Base-by-base conservation (phyloP, 2,113 vertebrate genomes). In the Tretioscincus oriximinensis region DNA sequence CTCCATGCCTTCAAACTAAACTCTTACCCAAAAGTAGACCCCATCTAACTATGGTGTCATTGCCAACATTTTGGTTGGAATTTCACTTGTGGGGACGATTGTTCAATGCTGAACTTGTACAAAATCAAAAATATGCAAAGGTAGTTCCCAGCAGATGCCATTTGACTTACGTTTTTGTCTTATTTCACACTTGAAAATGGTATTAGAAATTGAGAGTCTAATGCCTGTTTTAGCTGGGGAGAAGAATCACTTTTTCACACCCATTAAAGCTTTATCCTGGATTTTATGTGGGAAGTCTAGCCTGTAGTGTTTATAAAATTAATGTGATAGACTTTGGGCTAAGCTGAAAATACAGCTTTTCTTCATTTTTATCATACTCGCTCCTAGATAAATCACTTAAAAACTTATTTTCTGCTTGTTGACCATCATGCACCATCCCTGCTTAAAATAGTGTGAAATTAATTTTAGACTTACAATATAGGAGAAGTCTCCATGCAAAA, bases 401-500 rank as follows among this genome's bases (percentile, higher is more conserved):
- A 41, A 29, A 82, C 51, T 87, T 41, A 86, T 77, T 51, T 83
- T 41, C 41, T 68, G 88, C 28, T 54, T 85, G 68, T 84, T 16
- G 78, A 51, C 83, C 80, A 80, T 76, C 76, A 85, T 29, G 76
- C 12, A 75, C 16, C 47, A 79, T 80, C 20, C 20, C 29, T 81
- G 1, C 0, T 76, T 65, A 86, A 86, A 90, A 71, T 20, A 64
- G 6, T 65, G 70, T 81, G 67, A 88, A 88, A 80, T 81, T 85
- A 84, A 74, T 85, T 76, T 64, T 89, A 85, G 81, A 45, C 22
- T 77, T 31, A 61, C 35, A 29, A 28, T 18, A 31, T 12, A 45
- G 69, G 77, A 80, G n/a, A 74, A 47, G 11, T 47, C 54, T 21
- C 77, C 24, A 24, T 60, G 88, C 69, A 79, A 77, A 20, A 84